These are phyloP conservation scores for Baryphthengus martii DNA, from an alignment of 2,113 vertebrate genomes.

Conservation along the genomic window DNA sequence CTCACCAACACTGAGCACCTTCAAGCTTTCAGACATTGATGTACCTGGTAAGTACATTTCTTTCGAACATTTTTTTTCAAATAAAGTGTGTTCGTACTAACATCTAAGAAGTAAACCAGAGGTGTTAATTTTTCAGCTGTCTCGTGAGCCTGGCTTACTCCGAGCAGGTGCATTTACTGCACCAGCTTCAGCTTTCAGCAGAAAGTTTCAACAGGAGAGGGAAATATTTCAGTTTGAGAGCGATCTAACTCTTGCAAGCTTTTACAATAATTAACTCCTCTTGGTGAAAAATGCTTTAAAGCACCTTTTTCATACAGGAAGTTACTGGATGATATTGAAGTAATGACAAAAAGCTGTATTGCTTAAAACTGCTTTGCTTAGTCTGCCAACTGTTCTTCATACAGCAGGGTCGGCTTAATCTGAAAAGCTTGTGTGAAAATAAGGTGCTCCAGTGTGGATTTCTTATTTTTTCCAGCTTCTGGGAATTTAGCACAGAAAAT, in stretches of 20 bases:
- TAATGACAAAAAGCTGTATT: neutral
- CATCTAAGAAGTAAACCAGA: neutral
- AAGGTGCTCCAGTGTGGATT: neutral
- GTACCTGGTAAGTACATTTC: slow-evolving; percentile 65
- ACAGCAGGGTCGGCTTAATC: neutral
- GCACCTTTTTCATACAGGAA: neutral
- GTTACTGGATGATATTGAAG: neutral
- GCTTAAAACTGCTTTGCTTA: neutral
- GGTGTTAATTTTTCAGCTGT: neutral
- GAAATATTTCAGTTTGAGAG: neutral
- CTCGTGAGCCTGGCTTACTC: neutral
- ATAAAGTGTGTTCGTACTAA: neutral
- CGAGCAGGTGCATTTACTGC: slow-evolving; percentile 66
- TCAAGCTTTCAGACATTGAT: neutral
- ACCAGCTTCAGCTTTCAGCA: neutral
- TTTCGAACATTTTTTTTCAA: neutral
- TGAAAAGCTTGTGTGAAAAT: neutral
- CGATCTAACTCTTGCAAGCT: neutral
- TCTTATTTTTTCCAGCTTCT: neutral
- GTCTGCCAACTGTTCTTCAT: neutral
- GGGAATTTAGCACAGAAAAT: neutral
- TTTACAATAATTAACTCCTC: neutral
- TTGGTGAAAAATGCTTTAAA: neutral
- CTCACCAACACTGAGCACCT: neutral
- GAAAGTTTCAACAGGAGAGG: neutral